phyloP scores from a whole-genome alignment of 2,888 invertebrate species.

The Lordiphosa andalusiaca region DNA sequence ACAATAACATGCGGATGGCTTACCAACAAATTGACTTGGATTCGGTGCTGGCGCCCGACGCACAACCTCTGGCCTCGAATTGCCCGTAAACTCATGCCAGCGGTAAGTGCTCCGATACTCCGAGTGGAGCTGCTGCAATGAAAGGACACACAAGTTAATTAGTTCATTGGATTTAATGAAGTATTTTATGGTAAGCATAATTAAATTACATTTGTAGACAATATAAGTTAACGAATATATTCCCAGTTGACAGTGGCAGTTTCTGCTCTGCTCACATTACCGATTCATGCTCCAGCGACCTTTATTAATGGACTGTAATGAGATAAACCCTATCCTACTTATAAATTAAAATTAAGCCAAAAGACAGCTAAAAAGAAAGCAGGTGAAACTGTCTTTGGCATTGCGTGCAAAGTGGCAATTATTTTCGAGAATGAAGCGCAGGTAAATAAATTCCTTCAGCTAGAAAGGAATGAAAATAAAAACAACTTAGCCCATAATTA shows the following conservation, averaged over 20 bases:
- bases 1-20: constrained; percentile 45
- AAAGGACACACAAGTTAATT: constrained; percentile 10
- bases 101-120: constrained; percentile 96
- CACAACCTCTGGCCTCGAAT: constrained; percentile 87
- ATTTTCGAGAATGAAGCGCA: constrained; percentile 36
- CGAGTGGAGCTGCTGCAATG: constrained; percentile 89
- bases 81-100: constrained; percentile 95
- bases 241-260: too few relatives aligned
- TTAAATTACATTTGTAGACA: too few relatives aligned
- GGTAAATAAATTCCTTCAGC: constrained; percentile 32
- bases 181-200: too few relatives aligned
- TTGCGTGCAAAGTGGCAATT: constrained; percentile 65
- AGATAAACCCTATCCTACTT: constrained; percentile 26
- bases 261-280: too few relatives aligned
- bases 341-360: constrained; percentile 45
- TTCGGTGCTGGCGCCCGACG: constrained; percentile 84
- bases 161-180: background rate
- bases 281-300: background rate
- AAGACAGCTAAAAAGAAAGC: constrained; percentile 16
- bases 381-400: constrained; percentile 22
- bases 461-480: constrained; percentile 24
- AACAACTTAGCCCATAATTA: constrained; percentile 57
- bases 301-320: constrained; percentile 25
- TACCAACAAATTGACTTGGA: constrained; percentile 80
- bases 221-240: too few relatives aligned